phyloP scores from a whole-genome alignment of 2,797 vertebrate species.

The Streptopelia turtur region DNA sequence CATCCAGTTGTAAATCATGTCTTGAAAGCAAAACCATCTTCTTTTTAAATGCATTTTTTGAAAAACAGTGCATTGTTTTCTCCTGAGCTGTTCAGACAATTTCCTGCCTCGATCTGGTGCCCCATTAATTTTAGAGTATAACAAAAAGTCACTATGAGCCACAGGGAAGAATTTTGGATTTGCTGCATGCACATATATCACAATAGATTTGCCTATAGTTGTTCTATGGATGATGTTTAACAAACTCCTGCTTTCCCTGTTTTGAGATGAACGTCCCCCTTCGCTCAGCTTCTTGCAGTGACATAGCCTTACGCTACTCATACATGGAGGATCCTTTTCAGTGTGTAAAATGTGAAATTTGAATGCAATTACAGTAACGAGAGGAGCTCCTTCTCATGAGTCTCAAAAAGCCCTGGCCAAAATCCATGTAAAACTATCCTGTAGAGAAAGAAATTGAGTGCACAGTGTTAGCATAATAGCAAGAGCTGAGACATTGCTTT shows the following conservation, averaged over 20 bases:
- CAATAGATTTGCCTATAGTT: conserved; percentile 9
- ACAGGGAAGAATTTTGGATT: conserved; percentile 6
- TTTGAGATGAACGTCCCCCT: not conserved
- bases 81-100: conserved; percentile 54
- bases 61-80: conserved; percentile 58
- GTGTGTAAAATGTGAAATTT: not conserved
- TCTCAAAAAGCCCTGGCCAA: conserved; percentile 31
- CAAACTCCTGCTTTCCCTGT: not conserved
- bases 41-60: conserved; percentile 63
- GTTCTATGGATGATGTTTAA: not conserved
- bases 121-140: conserved; percentile 56
- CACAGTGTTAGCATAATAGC: conserved; percentile 44
- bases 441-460: conserved; percentile 52
- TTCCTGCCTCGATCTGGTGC: conserved; percentile 47
- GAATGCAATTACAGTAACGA: conserved; percentile 13
- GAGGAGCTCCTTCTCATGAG: not conserved
- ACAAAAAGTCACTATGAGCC: conserved; percentile 35
- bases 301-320: not conserved
- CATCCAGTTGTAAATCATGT: conserved; percentile 65
- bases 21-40: conserved; percentile 47
- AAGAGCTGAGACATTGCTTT: conserved; percentile 40
- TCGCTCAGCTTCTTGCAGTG: not conserved
- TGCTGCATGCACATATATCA: not conserved
- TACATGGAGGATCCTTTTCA: not conserved
- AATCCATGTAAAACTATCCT: conserved; percentile 8